Percentiles rank a stretch among this genome's conserved stretches.
Conservation (phyloP, 1,140 invertebrate genomes). For the Sarcophaga peregrina region DNA sequence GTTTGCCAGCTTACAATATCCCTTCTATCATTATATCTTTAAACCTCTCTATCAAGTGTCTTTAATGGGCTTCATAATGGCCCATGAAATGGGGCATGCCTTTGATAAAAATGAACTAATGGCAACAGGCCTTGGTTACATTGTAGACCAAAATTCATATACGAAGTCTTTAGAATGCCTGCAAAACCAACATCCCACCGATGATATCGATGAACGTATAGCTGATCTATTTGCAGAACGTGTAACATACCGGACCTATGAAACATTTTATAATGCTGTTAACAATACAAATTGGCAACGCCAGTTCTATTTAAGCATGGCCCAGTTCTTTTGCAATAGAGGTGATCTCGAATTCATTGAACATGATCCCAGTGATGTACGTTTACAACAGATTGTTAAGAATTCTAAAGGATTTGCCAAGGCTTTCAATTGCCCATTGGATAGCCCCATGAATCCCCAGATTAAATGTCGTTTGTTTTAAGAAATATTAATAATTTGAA, state of each 20-base stretch:
- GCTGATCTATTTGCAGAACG: constrained; percentile 39
- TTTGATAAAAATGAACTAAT: constrained; percentile 51
- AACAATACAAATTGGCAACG: background rate
- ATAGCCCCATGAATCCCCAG: constrained; percentile 48
- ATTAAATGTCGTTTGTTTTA: background rate
- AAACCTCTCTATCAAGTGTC: constrained; percentile 54
- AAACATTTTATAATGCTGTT: background rate
- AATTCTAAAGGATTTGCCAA: constrained; percentile 85
- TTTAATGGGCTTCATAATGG: constrained; percentile 55
- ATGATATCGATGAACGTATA: constrained; percentile 26
- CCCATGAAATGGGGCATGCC: constrained; percentile 59
- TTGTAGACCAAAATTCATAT: constrained; percentile 52
- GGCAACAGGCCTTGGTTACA: constrained; percentile 56
- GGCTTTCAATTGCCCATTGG: constrained; percentile 76
- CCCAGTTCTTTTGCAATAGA: constrained; percentile 88
- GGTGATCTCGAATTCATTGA: constrained; percentile 78
- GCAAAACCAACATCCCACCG: constrained; percentile 57
- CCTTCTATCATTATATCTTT: constrained; percentile 56
- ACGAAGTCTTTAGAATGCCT: constrained; percentile 54
- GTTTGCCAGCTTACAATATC: constrained; percentile 54
- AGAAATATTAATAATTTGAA: too few species aligned
- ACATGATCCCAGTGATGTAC: constrained; percentile 83
- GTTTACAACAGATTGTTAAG: constrained; percentile 83
- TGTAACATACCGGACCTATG: constrained; percentile 68
- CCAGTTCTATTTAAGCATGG: constrained; percentile 85